A percentile compares a stretch with the other conserved stretches of the same genome.
These are phyloP conservation scores for Allacma fusca DNA, from an alignment of 2,888 invertebrate genomes.

Conservation along the genomic window DNA sequence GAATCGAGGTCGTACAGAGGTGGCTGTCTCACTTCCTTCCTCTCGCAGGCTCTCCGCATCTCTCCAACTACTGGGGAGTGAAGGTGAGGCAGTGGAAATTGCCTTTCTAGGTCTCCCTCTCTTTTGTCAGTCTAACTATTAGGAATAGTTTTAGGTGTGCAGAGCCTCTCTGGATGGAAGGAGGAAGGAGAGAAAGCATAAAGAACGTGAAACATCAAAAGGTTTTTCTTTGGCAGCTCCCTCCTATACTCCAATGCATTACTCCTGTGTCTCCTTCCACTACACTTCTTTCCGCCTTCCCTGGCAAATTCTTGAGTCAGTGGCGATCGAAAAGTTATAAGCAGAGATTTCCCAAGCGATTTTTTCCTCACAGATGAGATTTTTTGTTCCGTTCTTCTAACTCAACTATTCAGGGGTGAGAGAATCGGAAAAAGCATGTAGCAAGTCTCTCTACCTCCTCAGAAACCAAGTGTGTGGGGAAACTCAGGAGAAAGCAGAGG, in stretches of 20 bases:
- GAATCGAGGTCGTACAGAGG: background rate
- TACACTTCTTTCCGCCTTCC: background rate
- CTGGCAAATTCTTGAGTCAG: slow-evolving; percentile 45
- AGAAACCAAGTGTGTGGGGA: background rate
- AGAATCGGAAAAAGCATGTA: background rate
- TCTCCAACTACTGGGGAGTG: background rate
- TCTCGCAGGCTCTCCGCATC: background rate
- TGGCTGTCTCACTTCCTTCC: background rate
- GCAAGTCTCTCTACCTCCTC: background rate
- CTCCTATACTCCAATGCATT: background rate
- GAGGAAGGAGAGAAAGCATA: background rate
- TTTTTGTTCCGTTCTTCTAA: slow-evolving; percentile 35
- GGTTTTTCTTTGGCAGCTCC: slow-evolving; percentile 5
- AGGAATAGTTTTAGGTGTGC: background rate
- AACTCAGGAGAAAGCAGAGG: background rate
- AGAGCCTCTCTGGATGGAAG: background rate
- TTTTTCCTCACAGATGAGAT: slow-evolving; percentile 55
- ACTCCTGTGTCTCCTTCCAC: background rate
- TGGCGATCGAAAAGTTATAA: slow-evolving; percentile 58
- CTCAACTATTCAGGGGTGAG: slow-evolving; percentile 22
- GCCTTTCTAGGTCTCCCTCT: background rate
- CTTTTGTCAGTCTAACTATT: slow-evolving; percentile 16
- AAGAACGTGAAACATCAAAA: slow-evolving; percentile 21
- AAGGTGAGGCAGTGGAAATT: background rate
- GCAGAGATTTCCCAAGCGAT: slow-evolving; percentile 56